Percentiles rank a stretch among this genome's conserved stretches.
Conservation (phyloP, 2,888 invertebrate genomes). For the Thereva unica region DNA sequence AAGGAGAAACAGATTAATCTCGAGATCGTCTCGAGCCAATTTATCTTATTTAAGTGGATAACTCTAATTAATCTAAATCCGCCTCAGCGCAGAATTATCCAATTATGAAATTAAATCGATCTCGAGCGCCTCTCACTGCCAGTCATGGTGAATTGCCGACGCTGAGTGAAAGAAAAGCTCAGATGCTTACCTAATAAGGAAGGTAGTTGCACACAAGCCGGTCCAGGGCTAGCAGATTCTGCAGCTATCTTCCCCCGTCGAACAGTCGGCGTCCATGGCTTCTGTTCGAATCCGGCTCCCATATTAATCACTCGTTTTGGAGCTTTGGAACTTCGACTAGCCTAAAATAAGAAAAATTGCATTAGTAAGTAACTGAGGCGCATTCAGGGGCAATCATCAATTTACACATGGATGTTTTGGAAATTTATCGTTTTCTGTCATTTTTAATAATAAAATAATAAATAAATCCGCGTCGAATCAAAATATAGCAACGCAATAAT, state of each 20-base stretch:
- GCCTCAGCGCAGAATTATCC: background rate
- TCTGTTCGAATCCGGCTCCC: slow-evolving; percentile 73
- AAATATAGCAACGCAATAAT: too few relatives aligned
- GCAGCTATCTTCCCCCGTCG: slow-evolving; percentile 87
- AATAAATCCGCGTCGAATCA: too few relatives aligned
- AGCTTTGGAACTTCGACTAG: background rate
- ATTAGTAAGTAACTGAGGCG: too few relatives aligned
- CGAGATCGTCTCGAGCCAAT: background rate
- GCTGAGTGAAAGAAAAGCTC: background rate
- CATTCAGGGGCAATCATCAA: too few relatives aligned
- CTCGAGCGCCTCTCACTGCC: background rate
- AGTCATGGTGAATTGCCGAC: background rate
- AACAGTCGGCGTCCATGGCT: slow-evolving; percentile 89
- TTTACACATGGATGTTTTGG: too few relatives aligned
- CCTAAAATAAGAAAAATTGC: background rate
- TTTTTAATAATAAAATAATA: too few relatives aligned
- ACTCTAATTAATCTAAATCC: background rate
- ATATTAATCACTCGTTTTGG: slow-evolving; percentile 43
- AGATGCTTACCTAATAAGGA: slow-evolving; percentile 72
- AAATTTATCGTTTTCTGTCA: too few relatives aligned
- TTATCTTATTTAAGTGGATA: too few relatives aligned
- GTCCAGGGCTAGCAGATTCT: slow-evolving; percentile 83
- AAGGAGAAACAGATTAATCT: slow-evolving; percentile 20
- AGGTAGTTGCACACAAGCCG: slow-evolving; percentile 81
- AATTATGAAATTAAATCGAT: background rate